A percentile compares a stretch with the other conserved stretches of the same genome.
These are phyloP conservation scores for Corythaeola cristata DNA, from an alignment of 2,113 vertebrate genomes.

Conservation along the genomic window DNA sequence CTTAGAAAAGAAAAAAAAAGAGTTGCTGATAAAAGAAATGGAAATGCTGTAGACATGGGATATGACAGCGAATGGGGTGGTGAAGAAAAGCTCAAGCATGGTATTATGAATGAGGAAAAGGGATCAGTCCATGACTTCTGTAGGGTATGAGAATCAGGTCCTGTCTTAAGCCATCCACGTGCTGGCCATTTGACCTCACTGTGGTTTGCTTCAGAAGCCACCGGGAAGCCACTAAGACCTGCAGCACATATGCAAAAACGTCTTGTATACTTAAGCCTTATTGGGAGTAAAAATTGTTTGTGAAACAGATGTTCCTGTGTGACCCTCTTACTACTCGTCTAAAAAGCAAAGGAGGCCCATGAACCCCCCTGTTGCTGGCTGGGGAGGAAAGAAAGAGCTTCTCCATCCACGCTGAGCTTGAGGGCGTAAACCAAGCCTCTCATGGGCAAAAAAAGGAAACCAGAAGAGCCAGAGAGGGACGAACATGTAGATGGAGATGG, in stretches of 20 bases:
- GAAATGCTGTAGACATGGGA: background rate
- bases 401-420: background rate
- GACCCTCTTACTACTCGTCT: background rate
- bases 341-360: background rate
- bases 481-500: background rate
- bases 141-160: background rate
- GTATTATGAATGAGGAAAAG: background rate
- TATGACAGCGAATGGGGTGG: background rate
- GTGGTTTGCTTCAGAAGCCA: background rate
- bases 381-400: background rate
- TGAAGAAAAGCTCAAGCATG: background rate
- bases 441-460: background rate
- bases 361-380: background rate
- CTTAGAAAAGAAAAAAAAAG: background rate
- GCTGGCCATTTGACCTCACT: background rate
- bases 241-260: background rate
- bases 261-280: background rate
- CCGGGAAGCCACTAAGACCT: background rate
- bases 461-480: background rate
- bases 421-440: background rate
- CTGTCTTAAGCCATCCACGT: fast-evolving
- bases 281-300: background rate
- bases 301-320: background rate
- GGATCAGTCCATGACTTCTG: background rate
- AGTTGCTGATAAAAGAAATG: background rate